Conservation (phyloP, 2,797 vertebrate genomes). For the Gallirallus australis region DNA sequence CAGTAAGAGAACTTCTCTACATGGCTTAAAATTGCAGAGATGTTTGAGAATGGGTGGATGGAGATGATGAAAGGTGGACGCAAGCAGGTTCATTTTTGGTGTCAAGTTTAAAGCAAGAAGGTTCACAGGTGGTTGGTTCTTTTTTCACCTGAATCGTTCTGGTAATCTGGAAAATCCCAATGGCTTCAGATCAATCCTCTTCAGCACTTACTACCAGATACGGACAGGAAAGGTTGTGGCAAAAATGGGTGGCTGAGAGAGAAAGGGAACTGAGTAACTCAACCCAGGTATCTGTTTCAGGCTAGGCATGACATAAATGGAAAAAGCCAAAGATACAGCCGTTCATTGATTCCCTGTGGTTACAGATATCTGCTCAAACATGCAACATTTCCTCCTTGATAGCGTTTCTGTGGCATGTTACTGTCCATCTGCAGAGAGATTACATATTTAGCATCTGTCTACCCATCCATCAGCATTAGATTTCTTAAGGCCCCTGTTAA, state of each 20-base stretch:
- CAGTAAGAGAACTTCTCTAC: not conserved
- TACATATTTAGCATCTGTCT: slow-evolving; percentile 60
- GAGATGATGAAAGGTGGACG: not conserved
- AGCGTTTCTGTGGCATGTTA: not conserved
- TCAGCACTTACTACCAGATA: not conserved
- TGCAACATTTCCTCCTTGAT: slow-evolving; percentile 3
- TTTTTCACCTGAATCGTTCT: not conserved
- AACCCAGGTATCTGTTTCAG: not conserved
- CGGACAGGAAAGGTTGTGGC: not conserved
- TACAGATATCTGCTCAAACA: slow-evolving; percentile 27
- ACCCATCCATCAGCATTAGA: slow-evolving; percentile 57
- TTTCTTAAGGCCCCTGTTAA: slow-evolving; percentile 42
- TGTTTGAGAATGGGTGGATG: not conserved
- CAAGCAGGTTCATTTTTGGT: not conserved
- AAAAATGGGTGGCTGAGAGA: not conserved
- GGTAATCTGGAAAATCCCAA: not conserved
- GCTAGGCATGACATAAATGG: not conserved
- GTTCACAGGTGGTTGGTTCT: not conserved
- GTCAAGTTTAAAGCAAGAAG: not conserved
- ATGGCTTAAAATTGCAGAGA: not conserved
- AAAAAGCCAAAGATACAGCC: not conserved
- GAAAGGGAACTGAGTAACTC: not conserved
- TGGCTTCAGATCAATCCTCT: not conserved
- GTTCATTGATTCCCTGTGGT: not conserved
- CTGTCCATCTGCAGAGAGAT: slow-evolving; percentile 61